Evolutionary conservation across 2,113 vertebrate genomes (phyloP), one percentile per base, ranked within the genome.

Genomic region (Nansenia antarctica): DNA sequence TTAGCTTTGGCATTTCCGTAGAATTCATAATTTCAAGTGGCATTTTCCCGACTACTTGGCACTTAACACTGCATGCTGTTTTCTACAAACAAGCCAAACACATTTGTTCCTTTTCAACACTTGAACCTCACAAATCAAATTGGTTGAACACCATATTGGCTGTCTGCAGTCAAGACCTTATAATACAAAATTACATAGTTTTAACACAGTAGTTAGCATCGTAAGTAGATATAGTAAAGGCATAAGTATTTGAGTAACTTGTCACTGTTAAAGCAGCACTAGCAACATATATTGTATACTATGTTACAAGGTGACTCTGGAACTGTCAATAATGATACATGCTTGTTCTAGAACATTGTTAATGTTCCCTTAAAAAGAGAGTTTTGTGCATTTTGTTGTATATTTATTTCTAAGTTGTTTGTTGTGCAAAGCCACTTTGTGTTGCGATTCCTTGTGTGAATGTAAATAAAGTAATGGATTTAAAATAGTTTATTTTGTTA

Each of bases 371-470:
- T 30, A 24, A 26, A 69, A 42, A 27, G 59, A 24, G 65, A 62
- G 6, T 76, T 75, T 79, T 73, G 65, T 83, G 65, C 74, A 80
- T 80, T 80, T 84, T 78, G 68, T 81, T 81, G 62, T 76, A 78
- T 92, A 90, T 92, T 92, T 92, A 90, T 91, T 88, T 76, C 80
- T 82, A 81, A 82, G 77, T 72, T 82, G 77, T 78, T 86, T 86
- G 73, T 74, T 77, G 71, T 87, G 73, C 83, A 87, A 55, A 85
- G 75, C 58, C 77, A 67, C 79, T 34, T 52, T 83, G 78, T 84
- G 77, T 84, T 84, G 70, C 70, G 76, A 65, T 84, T 81, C 83
- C 66, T 84, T 71, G 69, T 88, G 84, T 89, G 80, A 84, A 72
- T 91, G 87, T 90, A 91, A 92, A 92, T 92, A 91, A 92, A 92